Conservation (phyloP, 2,113 vertebrate genomes). For the Zosterops borbonicus region DNA sequence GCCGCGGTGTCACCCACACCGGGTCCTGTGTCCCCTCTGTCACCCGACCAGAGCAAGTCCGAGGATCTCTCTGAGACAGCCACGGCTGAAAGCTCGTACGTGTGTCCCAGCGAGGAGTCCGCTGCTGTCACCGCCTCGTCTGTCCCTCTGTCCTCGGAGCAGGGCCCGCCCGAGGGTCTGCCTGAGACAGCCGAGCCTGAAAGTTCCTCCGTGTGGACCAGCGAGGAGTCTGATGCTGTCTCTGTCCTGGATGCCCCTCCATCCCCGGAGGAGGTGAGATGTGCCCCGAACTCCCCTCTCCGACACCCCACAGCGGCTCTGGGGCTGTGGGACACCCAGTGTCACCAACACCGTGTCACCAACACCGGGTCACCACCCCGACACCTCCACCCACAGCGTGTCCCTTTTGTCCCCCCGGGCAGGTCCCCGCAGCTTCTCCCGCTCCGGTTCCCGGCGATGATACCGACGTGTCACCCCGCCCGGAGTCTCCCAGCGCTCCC, state of each 20-base stretch:
- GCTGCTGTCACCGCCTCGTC: rapidly evolving
- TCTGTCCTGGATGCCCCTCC: neutral
- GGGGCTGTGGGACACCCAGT: neutral
- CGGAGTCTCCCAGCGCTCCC: rapidly evolving
- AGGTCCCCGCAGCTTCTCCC: neutral
- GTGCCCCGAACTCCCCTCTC: neutral
- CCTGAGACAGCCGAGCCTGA: neutral
- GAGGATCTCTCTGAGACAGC: rapidly evolving
- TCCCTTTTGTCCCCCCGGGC: neutral
- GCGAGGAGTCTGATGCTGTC: too few species aligned
- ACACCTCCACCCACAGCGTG: too few species aligned
- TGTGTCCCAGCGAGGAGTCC: neutral
- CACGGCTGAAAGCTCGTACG: too few species aligned
- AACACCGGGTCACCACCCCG: too few species aligned
- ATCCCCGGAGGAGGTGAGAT: constrained; percentile 34
- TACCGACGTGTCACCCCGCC: rapidly evolving
- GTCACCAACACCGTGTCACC: neutral
- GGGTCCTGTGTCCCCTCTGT: neutral
- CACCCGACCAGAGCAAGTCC: neutral
- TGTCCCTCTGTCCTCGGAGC: neutral
- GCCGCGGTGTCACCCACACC: neutral
- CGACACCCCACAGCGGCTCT: neutral
- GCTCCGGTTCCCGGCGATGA: neutral
- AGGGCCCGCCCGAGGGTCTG: neutral
- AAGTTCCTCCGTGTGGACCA: rapidly evolving